phyloP scores from a whole-genome alignment of 2,113 vertebrate species.

The Oceanites oceanicus region DNA sequence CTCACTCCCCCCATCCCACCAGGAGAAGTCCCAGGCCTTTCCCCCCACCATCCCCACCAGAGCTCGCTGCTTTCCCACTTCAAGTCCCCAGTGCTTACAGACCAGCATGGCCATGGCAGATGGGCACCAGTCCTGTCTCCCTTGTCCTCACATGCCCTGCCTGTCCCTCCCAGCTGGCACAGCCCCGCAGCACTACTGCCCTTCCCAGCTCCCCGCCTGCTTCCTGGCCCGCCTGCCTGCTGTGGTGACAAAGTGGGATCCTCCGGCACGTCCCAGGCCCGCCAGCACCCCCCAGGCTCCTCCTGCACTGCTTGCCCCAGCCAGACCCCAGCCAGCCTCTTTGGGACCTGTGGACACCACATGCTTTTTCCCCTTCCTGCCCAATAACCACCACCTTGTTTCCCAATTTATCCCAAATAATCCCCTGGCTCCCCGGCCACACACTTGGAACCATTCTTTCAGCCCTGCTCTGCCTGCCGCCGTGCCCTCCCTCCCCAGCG shows the following conservation, averaged over 20 bases:
- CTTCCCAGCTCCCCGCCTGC: not conserved
- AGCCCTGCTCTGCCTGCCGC: not conserved
- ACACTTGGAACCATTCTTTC: not conserved
- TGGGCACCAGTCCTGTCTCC: not conserved
- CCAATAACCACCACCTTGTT: not conserved
- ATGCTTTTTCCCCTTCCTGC: not conserved
- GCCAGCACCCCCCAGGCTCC: not conserved
- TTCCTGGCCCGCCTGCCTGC: not conserved
- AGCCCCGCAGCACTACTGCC: not conserved
- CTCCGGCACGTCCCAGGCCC: accelerated
- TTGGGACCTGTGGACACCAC: not conserved
- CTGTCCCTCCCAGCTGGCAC: not conserved
- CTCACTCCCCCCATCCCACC: not conserved
- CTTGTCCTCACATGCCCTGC: slow-evolving; percentile 4
- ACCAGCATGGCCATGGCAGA: not conserved
- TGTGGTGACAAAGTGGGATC: not conserved
- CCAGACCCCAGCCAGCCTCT: not conserved
- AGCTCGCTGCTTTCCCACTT: not conserved
- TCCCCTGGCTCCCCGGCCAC: not conserved
- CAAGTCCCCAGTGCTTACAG: not conserved
- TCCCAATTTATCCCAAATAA: not conserved
- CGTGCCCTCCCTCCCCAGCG: not conserved
- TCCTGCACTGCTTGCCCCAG: accelerated
- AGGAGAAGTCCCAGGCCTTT: not conserved
- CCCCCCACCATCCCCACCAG: not conserved